Evolutionary conservation across 2,113 vertebrate species (phyloP).

Genomic region (Lampris megalopsis): DNA sequence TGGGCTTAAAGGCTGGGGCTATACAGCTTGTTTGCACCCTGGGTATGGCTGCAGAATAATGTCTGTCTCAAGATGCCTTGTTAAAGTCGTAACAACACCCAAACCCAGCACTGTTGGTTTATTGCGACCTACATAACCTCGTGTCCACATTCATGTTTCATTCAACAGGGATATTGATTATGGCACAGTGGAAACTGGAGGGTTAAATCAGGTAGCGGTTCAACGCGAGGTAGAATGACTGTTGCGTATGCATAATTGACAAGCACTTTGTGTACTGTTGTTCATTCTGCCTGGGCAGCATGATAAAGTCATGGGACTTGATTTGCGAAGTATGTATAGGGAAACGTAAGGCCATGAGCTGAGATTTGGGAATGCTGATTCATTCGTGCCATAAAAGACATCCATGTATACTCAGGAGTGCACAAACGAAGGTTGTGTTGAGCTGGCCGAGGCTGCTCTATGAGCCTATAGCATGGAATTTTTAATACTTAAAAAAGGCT

Average conservation of each 20-base stretch:
- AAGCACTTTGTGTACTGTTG: slow-evolving; percentile 57
- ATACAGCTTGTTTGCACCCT: too few species aligned
- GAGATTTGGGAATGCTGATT: slow-evolving; percentile 45
- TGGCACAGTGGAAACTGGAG: slow-evolving; percentile 20
- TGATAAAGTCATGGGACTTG: slow-evolving; percentile 68
- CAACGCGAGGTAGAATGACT: slow-evolving; percentile 51
- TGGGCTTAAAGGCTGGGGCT: too few species aligned
- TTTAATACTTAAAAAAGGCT: too few species aligned
- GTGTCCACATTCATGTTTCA: slow-evolving; percentile 26
- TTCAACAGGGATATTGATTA: slow-evolving; percentile 15
- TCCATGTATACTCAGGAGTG: background rate
- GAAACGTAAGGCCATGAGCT: slow-evolving; percentile 40
- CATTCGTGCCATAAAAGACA: slow-evolving; percentile 16
- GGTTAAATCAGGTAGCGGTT: slow-evolving; percentile 47
- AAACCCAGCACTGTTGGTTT: too few species aligned
- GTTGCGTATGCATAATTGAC: slow-evolving; percentile 73
- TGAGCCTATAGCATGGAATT: too few species aligned
- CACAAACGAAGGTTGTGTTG: too few species aligned
- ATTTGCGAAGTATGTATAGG: slow-evolving; percentile 55
- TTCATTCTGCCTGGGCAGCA: slow-evolving; percentile 58
- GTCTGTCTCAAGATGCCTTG: too few species aligned
- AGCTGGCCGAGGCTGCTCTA: too few species aligned
- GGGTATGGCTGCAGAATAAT: too few species aligned
- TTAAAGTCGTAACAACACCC: too few species aligned
- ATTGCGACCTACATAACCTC: background rate